A percentile compares a stretch with the other conserved stretches of the same genome.
phyloP scores from a whole-genome alignment of 2,888 invertebrate species.

The Conistra vaccinii region DNA sequence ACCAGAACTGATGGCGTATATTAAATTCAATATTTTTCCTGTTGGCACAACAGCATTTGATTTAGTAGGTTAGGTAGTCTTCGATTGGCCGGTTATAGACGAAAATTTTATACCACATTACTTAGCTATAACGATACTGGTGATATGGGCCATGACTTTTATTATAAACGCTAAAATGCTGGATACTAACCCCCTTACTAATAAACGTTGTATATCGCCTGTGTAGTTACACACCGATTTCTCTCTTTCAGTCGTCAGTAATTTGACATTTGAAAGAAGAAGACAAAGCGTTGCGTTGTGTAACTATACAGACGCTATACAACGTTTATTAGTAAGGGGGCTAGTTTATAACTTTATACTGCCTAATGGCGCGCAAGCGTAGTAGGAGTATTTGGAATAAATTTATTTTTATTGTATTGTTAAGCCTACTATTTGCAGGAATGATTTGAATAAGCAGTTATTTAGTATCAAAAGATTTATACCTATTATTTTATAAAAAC shows the following conservation, averaged over 20 bases:
- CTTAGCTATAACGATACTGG: background rate
- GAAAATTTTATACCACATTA: conserved; percentile 7
- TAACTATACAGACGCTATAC: too few relatives aligned
- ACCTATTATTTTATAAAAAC: conserved; percentile 3
- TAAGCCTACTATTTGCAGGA: background rate
- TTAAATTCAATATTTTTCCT: conserved; percentile 49
- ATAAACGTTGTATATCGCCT: too few relatives aligned
- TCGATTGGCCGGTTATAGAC: background rate
- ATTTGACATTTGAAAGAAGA: too few relatives aligned
- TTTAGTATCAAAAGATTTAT: background rate
- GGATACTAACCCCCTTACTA: too few relatives aligned
- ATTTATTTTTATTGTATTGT: background rate
- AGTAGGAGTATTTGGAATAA: background rate
- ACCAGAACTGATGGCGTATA: conserved; percentile 24
- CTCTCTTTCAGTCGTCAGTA: too few relatives aligned
- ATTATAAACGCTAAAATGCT: conserved; percentile 9
- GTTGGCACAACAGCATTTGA: conserved; percentile 13
- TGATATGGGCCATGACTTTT: conserved; percentile 24
- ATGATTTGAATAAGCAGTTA: conserved; percentile 1
- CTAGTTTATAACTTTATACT: too few relatives aligned
- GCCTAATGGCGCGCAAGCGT: background rate
- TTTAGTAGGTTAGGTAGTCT: background rate
- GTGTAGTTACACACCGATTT: too few relatives aligned
- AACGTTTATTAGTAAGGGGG: too few relatives aligned
- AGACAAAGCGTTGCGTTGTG: too few relatives aligned